Evolutionary conservation across 2,113 vertebrate genomes (phyloP).

Genomic region (Lycocorax pyrrhopterus): DNA sequence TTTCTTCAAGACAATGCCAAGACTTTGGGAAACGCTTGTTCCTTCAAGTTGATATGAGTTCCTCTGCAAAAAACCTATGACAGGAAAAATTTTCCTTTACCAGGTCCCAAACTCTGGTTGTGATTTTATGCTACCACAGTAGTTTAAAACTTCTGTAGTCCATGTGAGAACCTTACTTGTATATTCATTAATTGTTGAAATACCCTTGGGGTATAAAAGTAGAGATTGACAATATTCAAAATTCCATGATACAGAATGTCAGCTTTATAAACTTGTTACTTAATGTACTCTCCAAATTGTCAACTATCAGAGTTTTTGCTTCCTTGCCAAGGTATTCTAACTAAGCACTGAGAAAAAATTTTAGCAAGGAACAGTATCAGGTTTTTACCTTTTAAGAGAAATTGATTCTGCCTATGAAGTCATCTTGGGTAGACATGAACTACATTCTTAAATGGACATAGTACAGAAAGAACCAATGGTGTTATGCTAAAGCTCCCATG

Average conservation of each 20-base stretch:
- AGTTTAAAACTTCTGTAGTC: neutral
- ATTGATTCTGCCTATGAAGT: neutral
- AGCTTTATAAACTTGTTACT: neutral
- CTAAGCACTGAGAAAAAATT: neutral
- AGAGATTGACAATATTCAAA: conserved; percentile 3
- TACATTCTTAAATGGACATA: neutral
- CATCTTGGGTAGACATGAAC: neutral
- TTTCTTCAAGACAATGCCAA: neutral
- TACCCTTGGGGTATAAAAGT: neutral
- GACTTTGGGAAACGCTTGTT: neutral
- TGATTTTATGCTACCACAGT: neutral
- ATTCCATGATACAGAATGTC: neutral
- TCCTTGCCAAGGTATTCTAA: neutral
- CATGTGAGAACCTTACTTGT: neutral
- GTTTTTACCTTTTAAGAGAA: neutral
- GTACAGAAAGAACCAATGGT: neutral
- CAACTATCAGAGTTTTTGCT: neutral
- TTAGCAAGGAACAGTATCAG: neutral
- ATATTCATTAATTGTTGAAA: conserved; percentile 8
- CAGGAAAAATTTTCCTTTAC: neutral
- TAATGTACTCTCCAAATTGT: neutral
- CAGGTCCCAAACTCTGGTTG: neutral
- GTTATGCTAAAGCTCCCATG: conserved; percentile 5
- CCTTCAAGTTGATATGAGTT: neutral
- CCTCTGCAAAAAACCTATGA: neutral